phyloP scores from a whole-genome alignment of 2,113 vertebrate species.

The Crotalus helleri region DNA sequence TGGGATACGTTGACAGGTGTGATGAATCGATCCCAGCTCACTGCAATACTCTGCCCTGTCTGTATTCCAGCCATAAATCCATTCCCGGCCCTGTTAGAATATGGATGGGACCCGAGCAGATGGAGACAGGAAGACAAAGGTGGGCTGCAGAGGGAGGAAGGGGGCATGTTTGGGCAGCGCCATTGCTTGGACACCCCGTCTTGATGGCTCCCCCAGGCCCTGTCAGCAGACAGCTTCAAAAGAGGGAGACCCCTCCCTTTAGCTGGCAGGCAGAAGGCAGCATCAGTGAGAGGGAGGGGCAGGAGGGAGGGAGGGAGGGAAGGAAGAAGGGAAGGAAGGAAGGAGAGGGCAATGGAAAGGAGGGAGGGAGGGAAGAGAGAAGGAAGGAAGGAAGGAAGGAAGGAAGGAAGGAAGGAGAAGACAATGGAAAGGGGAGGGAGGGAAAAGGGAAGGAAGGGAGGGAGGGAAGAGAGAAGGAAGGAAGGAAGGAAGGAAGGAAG shows the following conservation, averaged over 20 bases:
- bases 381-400: too few species aligned
- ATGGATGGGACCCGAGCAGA: neutral
- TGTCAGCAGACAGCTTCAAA: neutral
- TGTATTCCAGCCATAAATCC: neutral
- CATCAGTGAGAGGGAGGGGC: too few species aligned
- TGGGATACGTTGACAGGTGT: neutral
- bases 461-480: neutral
- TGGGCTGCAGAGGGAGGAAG: too few species aligned
- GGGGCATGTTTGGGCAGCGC: neutral
- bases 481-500: too few species aligned
- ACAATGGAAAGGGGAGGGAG: too few species aligned
- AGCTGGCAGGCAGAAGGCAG: neutral
- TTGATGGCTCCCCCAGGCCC: neutral
- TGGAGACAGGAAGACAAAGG: neutral
- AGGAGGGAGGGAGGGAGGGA: accelerated
- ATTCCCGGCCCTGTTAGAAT: neutral
- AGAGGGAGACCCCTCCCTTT: neutral
- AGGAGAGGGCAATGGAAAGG: neutral
- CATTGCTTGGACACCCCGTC: neutral
- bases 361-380: too few species aligned
- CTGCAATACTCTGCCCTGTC: neutral
- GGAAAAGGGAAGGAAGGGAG: accelerated
- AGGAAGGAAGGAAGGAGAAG: too few species aligned
- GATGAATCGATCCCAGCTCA: neutral
- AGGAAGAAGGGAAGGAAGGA: neutral